These are phyloP conservation scores for Mesoclemmys tuberculata DNA, from an alignment of 2,113 vertebrate genomes.

Conservation along the genomic window DNA sequence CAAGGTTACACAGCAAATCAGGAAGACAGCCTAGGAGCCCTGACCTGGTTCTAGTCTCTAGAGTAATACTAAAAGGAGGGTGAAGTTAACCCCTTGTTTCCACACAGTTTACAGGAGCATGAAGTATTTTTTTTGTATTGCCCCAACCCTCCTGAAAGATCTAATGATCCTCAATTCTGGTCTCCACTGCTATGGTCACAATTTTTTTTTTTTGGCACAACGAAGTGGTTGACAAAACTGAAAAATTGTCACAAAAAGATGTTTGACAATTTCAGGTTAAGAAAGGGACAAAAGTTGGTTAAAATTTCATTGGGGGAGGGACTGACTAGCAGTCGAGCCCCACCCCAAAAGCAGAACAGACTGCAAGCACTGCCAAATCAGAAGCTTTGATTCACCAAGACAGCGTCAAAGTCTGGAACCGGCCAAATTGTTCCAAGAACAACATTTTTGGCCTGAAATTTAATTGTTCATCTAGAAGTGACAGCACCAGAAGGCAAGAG, in stretches of 20 bases:
- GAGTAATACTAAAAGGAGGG: background rate
- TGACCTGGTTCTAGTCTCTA: background rate
- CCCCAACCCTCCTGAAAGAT: background rate
- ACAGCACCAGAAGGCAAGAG: background rate
- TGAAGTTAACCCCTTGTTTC: background rate
- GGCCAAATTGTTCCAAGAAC: background rate
- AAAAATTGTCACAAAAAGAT: background rate
- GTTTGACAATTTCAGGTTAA: background rate
- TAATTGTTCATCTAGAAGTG: background rate
- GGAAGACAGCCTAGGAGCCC: background rate
- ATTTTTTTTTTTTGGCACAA: background rate
- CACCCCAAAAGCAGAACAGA: background rate
- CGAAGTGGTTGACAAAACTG: background rate
- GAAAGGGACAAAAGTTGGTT: background rate
- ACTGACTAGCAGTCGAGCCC: background rate
- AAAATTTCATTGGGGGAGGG: background rate
- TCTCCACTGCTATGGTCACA: background rate
- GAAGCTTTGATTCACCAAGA: background rate
- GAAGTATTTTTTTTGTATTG: background rate
- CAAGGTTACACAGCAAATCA: background rate
- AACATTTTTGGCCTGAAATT: background rate
- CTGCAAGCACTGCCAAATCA: background rate
- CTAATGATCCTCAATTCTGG: background rate
- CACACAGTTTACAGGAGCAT: no score
- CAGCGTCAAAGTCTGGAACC: background rate